phyloP scores from a whole-genome alignment of 2,888 invertebrate genomes.

The Drosophila mulleri region DNA sequence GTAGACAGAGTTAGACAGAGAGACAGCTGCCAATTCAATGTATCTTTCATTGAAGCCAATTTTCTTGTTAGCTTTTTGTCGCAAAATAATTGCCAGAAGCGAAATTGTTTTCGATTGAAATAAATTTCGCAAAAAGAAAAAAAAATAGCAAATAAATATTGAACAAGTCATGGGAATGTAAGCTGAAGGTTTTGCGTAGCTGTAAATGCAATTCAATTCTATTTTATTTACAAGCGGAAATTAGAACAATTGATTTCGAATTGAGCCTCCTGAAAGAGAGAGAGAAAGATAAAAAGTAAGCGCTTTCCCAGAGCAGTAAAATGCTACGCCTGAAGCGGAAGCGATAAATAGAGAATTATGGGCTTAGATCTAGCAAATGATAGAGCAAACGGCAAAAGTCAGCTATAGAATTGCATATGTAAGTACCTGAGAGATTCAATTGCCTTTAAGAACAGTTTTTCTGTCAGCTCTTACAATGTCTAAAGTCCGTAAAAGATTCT shows the following conservation, averaged over 20 bases:
- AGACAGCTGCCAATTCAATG: constrained; percentile 49
- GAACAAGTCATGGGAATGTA: constrained; percentile 47
- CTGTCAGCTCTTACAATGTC: not conserved
- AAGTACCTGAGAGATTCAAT: not conserved
- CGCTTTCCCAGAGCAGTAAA: constrained; percentile 35
- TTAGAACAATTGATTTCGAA: constrained; percentile 51
- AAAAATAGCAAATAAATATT: constrained; percentile 1
- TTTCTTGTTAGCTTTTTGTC: constrained; percentile 59
- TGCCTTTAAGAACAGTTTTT: not conserved
- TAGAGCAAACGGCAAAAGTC: not conserved
- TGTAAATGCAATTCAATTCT: constrained; percentile 1
- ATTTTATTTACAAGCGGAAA: constrained; percentile 49
- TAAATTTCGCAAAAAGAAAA: constrained; percentile 26
- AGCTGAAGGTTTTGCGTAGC: constrained; percentile 22
- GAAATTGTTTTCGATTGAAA: constrained; percentile 62
- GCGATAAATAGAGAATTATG: constrained; percentile 30
- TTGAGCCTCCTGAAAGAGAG: not conserved
- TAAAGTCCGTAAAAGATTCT: not conserved
- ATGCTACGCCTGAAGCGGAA: constrained; percentile 35
- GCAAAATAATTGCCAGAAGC: constrained; percentile 70
- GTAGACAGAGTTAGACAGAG: not conserved
- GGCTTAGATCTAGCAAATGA: constrained; percentile 1
- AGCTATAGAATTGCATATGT: not conserved
- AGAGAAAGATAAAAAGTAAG: not conserved
- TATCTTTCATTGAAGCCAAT: constrained; percentile 73